A percentile compares a stretch with the other conserved stretches of the same genome.
These are phyloP conservation scores for Trematomus bernacchii DNA, from an alignment of 2,797 vertebrate genomes.

Conservation along the genomic window DNA sequence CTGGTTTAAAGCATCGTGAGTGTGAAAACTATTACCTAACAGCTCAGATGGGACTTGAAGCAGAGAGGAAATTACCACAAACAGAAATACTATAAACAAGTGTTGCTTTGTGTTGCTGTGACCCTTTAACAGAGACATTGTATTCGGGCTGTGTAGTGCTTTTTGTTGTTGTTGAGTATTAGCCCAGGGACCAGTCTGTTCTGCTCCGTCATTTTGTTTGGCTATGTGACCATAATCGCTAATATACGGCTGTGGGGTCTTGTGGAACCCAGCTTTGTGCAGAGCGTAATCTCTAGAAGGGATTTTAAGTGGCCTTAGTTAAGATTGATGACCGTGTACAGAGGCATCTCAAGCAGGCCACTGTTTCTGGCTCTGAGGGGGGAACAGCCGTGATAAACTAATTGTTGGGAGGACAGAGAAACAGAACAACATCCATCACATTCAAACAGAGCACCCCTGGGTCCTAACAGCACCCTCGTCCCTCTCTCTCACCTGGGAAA, in stretches of 20 bases:
- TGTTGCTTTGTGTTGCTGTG: constrained; percentile 46
- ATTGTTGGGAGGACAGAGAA: constrained; percentile 67
- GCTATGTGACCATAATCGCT: constrained; percentile 59
- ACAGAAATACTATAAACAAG: constrained; percentile 45
- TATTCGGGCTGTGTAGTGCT: constrained; percentile 23
- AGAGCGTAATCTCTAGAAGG: constrained; percentile 49
- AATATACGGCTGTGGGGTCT: constrained; percentile 29
- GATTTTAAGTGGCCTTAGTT: constrained; percentile 60
- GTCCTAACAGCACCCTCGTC: constrained; percentile 40
- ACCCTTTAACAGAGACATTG: constrained; percentile 51
- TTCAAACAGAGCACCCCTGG: constrained; percentile 49
- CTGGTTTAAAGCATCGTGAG: not conserved
- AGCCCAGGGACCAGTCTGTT: constrained; percentile 40
- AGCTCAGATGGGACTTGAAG: constrained; percentile 13
- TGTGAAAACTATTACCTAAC: not conserved
- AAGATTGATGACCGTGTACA: constrained; percentile 67
- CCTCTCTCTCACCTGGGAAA: constrained; percentile 38
- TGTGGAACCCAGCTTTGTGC: constrained; percentile 40
- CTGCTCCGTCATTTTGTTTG: constrained; percentile 55
- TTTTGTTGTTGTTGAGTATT: constrained; percentile 37
- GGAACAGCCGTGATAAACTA: constrained; percentile 49
- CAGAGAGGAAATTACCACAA: constrained; percentile 26
- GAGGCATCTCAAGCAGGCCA: constrained; percentile 49
- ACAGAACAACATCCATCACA: constrained; percentile 68
- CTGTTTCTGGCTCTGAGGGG: constrained; percentile 46